phyloP scores from a whole-genome alignment of 2,797 vertebrate species.

The Diplodus sargus region DNA sequence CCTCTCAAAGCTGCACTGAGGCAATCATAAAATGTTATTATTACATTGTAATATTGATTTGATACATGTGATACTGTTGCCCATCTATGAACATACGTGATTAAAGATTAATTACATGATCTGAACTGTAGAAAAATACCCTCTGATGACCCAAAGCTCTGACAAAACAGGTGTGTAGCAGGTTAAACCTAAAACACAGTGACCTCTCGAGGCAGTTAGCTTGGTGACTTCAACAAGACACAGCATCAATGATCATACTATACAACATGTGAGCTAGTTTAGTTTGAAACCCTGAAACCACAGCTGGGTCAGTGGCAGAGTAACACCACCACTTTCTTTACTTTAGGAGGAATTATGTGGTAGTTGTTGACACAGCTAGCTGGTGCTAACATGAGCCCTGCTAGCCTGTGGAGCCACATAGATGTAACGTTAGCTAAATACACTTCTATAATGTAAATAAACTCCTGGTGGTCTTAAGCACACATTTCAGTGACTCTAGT shows the following conservation, averaged over 20 bases:
- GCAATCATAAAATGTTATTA: background rate
- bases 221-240: background rate
- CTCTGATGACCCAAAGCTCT: background rate
- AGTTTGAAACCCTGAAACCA: background rate
- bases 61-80: background rate
- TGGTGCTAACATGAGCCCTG: background rate
- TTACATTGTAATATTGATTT: background rate
- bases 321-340: background rate
- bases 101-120: background rate
- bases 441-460: background rate
- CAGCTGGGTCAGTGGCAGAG: background rate
- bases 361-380: background rate
- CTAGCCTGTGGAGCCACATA: background rate
- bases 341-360: background rate
- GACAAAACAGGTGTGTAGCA: background rate
- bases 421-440: too few relatives aligned
- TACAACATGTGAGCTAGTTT: rapidly evolving
- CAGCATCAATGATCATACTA: background rate
- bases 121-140: background rate
- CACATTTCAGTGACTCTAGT: background rate
- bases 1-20: background rate
- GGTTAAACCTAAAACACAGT: background rate
- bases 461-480: rapidly evolving
- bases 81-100: background rate
- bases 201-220: background rate